Evolutionary conservation across 1,140 invertebrate species (phyloP).

Genomic region (Palaemon carinicauda): DNA sequence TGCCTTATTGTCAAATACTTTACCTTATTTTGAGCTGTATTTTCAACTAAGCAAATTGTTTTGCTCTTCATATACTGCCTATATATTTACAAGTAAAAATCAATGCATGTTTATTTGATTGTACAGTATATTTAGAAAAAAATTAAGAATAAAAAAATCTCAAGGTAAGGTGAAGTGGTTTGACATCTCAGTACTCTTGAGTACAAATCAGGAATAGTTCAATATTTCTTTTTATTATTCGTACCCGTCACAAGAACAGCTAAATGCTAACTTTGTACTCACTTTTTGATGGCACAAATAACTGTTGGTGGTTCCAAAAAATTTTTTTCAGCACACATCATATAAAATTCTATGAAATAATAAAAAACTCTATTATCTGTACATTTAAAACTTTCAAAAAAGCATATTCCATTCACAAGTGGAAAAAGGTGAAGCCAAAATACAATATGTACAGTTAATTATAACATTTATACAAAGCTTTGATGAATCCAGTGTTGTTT

Average conservation of each 20-base stretch:
- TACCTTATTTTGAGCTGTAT: slow-evolving; percentile 6
- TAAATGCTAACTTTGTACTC: slow-evolving; percentile 57
- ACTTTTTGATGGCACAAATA: slow-evolving; percentile 55
- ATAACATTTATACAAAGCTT: slow-evolving; percentile 48
- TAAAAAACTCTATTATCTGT: slow-evolving; percentile 51
- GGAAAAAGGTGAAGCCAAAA: slow-evolving; percentile 56
- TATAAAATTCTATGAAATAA: slow-evolving; percentile 57
- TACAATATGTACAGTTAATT: slow-evolving; percentile 51
- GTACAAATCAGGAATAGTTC: slow-evolving; percentile 52
- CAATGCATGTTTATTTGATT: background rate
- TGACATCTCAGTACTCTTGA: slow-evolving; percentile 50
- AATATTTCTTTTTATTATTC: slow-evolving; percentile 35
- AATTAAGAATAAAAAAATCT: slow-evolving; percentile 14
- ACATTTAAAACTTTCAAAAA: slow-evolving; percentile 51
- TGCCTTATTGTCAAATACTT: slow-evolving; percentile 42
- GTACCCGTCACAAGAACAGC: slow-evolving; percentile 56
- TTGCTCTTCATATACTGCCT: too few species aligned
- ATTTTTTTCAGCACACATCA: slow-evolving; percentile 47
- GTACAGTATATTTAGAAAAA: background rate
- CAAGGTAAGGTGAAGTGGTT: slow-evolving; percentile 27
- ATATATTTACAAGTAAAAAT: too few species aligned
- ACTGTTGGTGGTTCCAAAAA: slow-evolving; percentile 55
- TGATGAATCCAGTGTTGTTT: slow-evolving; percentile 52
- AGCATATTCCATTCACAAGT: slow-evolving; percentile 53
- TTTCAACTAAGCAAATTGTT: too few species aligned